These are phyloP conservation scores for Meganola albula DNA, from an alignment of 2,888 invertebrate genomes.

Conservation along the genomic window DNA sequence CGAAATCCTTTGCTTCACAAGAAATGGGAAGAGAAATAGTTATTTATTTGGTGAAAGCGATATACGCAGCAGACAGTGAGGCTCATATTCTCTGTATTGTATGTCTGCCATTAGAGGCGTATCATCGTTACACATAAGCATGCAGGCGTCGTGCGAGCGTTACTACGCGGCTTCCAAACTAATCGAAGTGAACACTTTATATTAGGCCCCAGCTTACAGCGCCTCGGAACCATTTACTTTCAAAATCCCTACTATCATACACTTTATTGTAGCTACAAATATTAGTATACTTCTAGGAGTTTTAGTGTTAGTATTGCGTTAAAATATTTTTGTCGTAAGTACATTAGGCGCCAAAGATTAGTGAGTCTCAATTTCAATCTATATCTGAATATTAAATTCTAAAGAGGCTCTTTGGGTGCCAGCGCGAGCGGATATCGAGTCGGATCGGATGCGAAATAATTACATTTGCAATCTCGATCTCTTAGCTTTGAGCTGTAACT, in stretches of 20 bases:
- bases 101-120: slow-evolving; percentile 7
- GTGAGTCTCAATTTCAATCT: slow-evolving; percentile 11
- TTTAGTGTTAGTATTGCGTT: too few relatives aligned
- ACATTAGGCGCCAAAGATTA: slow-evolving; percentile 1
- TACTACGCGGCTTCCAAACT: slow-evolving; percentile 10
- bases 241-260: too few relatives aligned
- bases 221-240: too few relatives aligned
- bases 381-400: slow-evolving; percentile 15
- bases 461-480: slow-evolving; percentile 11
- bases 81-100: slow-evolving; percentile 5
- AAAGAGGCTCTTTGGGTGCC: slow-evolving; percentile 1
- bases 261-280: too few relatives aligned
- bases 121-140: slow-evolving; percentile 8
- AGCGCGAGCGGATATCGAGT: slow-evolving; percentile 5
- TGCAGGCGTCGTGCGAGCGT: slow-evolving; percentile 4
- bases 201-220: background rate
- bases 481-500: too few relatives aligned
- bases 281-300: too few relatives aligned
- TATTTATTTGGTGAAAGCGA: slow-evolving; percentile 7
- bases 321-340: too few relatives aligned
- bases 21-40: slow-evolving; percentile 10
- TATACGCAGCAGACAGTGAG: background rate
- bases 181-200: slow-evolving; percentile 16
- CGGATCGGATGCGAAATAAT: slow-evolving; percentile 15
- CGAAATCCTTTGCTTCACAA: slow-evolving; percentile 3